Base-by-base conservation (phyloP, 2,113 vertebrate genomes). In the Jaculus jaculus region DNA sequence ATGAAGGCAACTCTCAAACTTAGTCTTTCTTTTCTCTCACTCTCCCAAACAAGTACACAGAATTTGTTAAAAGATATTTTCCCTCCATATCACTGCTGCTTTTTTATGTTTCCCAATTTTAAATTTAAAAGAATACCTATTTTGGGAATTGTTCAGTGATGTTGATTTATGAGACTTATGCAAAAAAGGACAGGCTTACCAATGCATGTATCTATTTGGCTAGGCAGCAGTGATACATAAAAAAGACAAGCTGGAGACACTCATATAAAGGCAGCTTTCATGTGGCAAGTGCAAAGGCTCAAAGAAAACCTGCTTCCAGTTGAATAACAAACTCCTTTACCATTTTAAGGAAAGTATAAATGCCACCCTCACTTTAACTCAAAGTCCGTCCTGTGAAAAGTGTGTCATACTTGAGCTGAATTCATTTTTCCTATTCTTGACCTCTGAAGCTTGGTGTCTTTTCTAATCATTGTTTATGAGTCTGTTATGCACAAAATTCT, bases 121-220 rank as follows among this genome's bases (percentile, higher is more conserved):
- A 97, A 97, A 97, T 96, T 58, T 94, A 95, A 98, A 97, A 97
- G 96, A 94, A 93, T 97, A 97, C 90, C 94, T 95, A 63, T 0
- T 16, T 91, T 96, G 94, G 89, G 95, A 97, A 93, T 89, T 95
- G 86, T 97, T 93, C 87, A 93, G 89, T 89, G 91, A 91, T 96
- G 84, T 94, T 66, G 81, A 97, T 95, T 95, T 78, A 95, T 96
- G 97, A 94, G 92, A 83, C 78, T 85, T 96, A 97, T 92, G 95
- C 94, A 97, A 96, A 61, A 87, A 96, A 87, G 91, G 91, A 73
- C 95, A 95, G 89, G 97, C 93, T 97, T 95, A 88, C 94, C 63
- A 80, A 89, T 28, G 91, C 90, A 95, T 60, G 0, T 30, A 92
- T 97, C 92, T 97, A 81, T 97, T 96, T 97, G 93, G 93, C 95